These are phyloP conservation scores for Brachirus orientalis DNA, from an alignment of 2,113 vertebrate genomes.

Conservation along the genomic window DNA sequence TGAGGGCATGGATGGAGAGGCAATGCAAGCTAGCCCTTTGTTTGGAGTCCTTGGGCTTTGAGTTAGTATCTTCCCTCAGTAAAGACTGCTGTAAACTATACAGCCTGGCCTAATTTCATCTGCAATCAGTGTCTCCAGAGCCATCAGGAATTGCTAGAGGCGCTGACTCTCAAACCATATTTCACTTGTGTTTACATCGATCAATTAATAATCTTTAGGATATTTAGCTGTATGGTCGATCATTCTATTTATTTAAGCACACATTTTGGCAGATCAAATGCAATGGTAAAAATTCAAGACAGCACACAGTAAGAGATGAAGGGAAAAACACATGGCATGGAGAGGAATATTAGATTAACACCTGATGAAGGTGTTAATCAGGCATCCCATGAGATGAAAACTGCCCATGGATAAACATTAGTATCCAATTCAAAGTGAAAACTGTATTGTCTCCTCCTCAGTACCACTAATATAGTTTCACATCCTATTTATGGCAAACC, in stretches of 20 bases:
- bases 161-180: slow-evolving; percentile 30
- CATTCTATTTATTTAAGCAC: slow-evolving; percentile 36
- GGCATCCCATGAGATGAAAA: slow-evolving; percentile 48
- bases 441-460: slow-evolving; percentile 16
- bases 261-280: slow-evolving; percentile 15
- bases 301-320: slow-evolving; percentile 25
- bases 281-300: slow-evolving; percentile 9
- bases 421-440: slow-evolving; percentile 23
- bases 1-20: slow-evolving; percentile 47
- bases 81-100: slow-evolving; percentile 56
- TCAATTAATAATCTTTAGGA: slow-evolving; percentile 44
- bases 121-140: slow-evolving; percentile 77
- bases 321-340: slow-evolving; percentile 55
- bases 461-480: slow-evolving; percentile 10
- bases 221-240: no score
- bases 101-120: slow-evolving; percentile 77
- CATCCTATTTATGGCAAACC: not conserved
- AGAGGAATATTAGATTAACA: slow-evolving; percentile 44
- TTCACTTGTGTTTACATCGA: slow-evolving; percentile 44
- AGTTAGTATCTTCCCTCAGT: slow-evolving; percentile 69
- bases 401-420: slow-evolving; percentile 47
- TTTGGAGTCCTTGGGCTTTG: slow-evolving; percentile 68
- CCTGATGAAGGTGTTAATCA: slow-evolving; percentile 7
- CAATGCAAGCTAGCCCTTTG: slow-evolving; percentile 70
- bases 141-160: slow-evolving; percentile 63